These are phyloP conservation scores for Porites lutea DNA, from an alignment of 64 coral and sea anemone genomes.

Conservation along the genomic window DNA sequence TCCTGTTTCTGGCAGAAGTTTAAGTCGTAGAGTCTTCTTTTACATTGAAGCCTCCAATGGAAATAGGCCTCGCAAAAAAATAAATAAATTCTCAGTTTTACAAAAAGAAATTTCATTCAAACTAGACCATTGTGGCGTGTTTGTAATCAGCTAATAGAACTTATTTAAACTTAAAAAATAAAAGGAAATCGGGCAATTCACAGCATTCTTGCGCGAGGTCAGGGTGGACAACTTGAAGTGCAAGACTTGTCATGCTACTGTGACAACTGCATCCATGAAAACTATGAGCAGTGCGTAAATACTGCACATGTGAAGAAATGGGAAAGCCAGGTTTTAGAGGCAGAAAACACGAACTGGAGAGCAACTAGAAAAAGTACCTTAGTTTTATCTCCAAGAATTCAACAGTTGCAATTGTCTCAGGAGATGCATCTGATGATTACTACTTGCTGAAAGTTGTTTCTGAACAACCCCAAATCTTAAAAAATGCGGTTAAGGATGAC, in stretches of 20 bases:
- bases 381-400: neutral
- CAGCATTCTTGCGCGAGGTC: neutral
- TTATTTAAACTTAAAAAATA: no score
- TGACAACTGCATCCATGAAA: neutral
- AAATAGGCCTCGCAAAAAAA: conserved; percentile 12
- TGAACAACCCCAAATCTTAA: neutral
- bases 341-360: neutral
- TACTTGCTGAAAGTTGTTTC: conserved; percentile 1
- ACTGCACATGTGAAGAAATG: neutral
- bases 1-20: neutral
- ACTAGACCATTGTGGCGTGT: no score
- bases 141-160: no score
- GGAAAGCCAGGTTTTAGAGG: neutral
- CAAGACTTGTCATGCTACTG: conserved; percentile 4
- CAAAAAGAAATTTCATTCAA: no score
- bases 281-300: neutral
- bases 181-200: conserved; percentile 4
- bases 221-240: neutral
- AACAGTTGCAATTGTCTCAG: neutral
- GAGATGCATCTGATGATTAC: neutral
- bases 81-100: no score
- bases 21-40: neutral
- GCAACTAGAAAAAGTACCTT: neutral
- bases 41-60: neutral
- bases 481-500: neutral